Percentiles rank a stretch among this genome's conserved stretches.
Conservation (phyloP, 2,797 vertebrate species). For the Leptoclinus maculatus region DNA sequence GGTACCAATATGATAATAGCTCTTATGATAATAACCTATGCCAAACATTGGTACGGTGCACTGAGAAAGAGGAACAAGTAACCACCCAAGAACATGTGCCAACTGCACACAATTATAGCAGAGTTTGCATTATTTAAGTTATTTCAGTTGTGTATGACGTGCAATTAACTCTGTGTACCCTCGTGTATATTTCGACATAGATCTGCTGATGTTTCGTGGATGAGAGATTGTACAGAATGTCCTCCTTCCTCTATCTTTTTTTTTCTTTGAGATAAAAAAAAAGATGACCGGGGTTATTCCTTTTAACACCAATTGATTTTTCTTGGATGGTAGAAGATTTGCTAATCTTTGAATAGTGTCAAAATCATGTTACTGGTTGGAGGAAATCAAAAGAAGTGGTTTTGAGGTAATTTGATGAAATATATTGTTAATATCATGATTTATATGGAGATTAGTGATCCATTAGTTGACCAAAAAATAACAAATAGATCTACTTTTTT, state of each 20-base stretch:
- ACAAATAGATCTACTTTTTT: background rate
- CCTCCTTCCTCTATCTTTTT: background rate
- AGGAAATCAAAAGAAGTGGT: background rate
- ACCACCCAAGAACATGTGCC: background rate
- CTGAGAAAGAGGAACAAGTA: background rate
- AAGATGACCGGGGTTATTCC: too few species aligned
- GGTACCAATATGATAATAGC: background rate
- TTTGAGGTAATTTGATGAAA: background rate
- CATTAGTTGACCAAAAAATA: background rate
- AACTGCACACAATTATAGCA: background rate
- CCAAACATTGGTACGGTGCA: background rate
- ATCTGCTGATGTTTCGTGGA: background rate
- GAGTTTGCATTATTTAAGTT: background rate
- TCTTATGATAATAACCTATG: background rate
- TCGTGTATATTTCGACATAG: too few species aligned
- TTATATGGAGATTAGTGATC: background rate
- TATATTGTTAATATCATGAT: background rate
- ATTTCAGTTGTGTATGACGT: background rate
- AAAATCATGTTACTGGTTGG: too few species aligned
- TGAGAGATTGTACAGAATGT: background rate
- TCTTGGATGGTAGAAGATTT: too few species aligned
- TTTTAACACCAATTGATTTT: too few species aligned
- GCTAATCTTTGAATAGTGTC: too few species aligned
- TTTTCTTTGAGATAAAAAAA: background rate
- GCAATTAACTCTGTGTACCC: background rate